Evolutionary conservation across 2,113 vertebrate species (phyloP), one percentile per base, ranked within the genome.

Genomic region (Ceyx cyanopectus): DNA sequence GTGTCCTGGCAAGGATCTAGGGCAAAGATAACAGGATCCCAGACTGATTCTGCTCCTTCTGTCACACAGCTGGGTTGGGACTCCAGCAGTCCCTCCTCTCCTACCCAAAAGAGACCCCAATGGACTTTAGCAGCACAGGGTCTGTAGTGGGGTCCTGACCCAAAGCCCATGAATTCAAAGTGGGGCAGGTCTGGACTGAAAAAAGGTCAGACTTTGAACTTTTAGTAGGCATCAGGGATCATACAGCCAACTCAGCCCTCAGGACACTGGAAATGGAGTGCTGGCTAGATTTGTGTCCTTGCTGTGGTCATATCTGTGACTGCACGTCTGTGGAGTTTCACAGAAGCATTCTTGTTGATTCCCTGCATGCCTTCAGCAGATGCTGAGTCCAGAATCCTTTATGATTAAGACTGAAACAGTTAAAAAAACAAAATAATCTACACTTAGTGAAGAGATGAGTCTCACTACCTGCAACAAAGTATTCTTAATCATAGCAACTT

Each of bases 131-230:
- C 41, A 69, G 43, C 34, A 77, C 5, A 77, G 22, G 7, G 62
- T 84, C 65, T 81, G 65, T 56, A 43, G 10, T 11, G 12, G 32
- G 24, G 17, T 70, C 24, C 30, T 70, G 43, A 78, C 20, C n/a
- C 30, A 51, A 81, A 84, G 46, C 20, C 57, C n/a, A 51, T 23
- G 12, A 81, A 66, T 74, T 81, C 57, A 40, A 92, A 57, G 29
- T 3, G 6, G 27, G 12, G 9, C 0, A 0, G 26, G 27, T 81
- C 50, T 57, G n/a, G 40, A 60, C 53, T 48, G 15, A 23, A 26
- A 78, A 6, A 63, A 77, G 26, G n/a, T 74, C 41, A 70, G 27
- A 40, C 34, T 90, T 86, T 63, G 57, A 92, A 41, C 22, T 67
- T 88, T 67, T 7, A 70, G 56, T 4, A 63, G 43, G 22, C n/a